Percentiles rank a stretch among this genome's conserved stretches.
Evolutionary conservation across 2,888 invertebrate species (phyloP).

Genomic region (Pseudeuparius sepicola): DNA sequence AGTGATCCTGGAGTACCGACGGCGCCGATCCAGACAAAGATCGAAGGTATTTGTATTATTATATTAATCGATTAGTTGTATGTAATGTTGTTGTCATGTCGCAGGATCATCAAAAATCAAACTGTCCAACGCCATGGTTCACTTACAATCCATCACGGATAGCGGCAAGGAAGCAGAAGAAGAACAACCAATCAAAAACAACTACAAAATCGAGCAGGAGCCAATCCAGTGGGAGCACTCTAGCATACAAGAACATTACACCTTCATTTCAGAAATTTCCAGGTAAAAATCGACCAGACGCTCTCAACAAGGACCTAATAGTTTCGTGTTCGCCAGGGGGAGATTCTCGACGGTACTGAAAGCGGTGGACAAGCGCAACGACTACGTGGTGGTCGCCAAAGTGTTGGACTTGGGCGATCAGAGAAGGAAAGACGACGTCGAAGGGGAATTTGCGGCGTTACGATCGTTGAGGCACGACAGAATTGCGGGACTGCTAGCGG

Average conservation of each 20-base stretch:
- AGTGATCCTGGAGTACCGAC: slow-evolving; percentile 83
- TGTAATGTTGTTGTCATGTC: no score
- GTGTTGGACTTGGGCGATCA: slow-evolving; percentile 56
- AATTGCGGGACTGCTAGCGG: slow-evolving; percentile 65
- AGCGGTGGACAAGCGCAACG: slow-evolving; percentile 63
- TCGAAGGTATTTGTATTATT: slow-evolving; percentile 45
- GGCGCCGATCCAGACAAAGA: slow-evolving; percentile 59
- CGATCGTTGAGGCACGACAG: slow-evolving; percentile 78
- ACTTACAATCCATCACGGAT: slow-evolving; percentile 78
- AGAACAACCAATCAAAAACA: slow-evolving; percentile 53
- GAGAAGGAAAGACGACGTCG: slow-evolving; percentile 55
- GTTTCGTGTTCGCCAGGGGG: slow-evolving; percentile 47
- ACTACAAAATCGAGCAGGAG: slow-evolving; percentile 64
- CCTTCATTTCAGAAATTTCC: slow-evolving; percentile 75
- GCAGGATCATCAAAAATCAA: slow-evolving; percentile 51
- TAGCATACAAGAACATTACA: slow-evolving; percentile 65
- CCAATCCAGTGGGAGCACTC: slow-evolving; percentile 65
- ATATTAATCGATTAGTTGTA: no score
- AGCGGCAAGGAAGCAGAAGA: slow-evolving; percentile 59
- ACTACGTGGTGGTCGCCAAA: slow-evolving; percentile 75
- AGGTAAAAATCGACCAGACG: slow-evolving; percentile 36
- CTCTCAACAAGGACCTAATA: background rate
- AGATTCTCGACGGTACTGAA: slow-evolving; percentile 80
- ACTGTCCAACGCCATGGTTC: slow-evolving; percentile 72
- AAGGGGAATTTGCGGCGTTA: slow-evolving; percentile 76